phyloP scores from a whole-genome alignment of 2,888 invertebrate genomes.

The Ichneumoninae sp. region DNA sequence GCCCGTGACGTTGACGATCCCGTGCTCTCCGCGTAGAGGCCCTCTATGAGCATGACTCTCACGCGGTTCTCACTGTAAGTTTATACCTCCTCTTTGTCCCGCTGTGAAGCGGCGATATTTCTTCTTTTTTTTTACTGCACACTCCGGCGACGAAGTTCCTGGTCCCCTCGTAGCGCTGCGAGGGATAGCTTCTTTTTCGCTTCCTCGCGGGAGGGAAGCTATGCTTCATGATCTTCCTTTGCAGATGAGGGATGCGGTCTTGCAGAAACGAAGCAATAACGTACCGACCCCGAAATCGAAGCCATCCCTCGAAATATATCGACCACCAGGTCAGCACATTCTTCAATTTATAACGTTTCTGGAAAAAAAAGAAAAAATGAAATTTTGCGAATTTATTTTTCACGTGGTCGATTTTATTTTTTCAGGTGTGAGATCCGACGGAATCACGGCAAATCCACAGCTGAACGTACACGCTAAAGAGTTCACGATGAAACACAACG shows the following conservation, averaged over 20 bases:
- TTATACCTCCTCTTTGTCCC: slow-evolving; percentile 19
- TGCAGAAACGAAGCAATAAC: slow-evolving; percentile 91
- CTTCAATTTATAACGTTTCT: slow-evolving; percentile 8
- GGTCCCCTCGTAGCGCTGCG: neutral
- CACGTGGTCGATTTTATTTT: slow-evolving; percentile 12
- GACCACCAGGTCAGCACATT: slow-evolving; percentile 91
- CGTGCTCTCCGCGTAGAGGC: slow-evolving; percentile 48
- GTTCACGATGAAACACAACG: slow-evolving; percentile 92
- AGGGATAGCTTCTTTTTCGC: neutral
- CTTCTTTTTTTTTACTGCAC: neutral
- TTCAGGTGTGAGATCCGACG: slow-evolving; percentile 88
- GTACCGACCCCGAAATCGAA: slow-evolving; percentile 89
- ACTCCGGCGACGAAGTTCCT: neutral
- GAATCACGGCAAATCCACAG: slow-evolving; percentile 87
- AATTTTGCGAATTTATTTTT: neutral
- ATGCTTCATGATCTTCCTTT: slow-evolving; percentile 61
- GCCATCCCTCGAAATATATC: slow-evolving; percentile 94
- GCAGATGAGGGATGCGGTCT: slow-evolving; percentile 87
- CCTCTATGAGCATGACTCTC: slow-evolving; percentile 77
- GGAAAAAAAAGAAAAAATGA: neutral
- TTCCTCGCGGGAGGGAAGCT: neutral
- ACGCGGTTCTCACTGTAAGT: slow-evolving; percentile 80
- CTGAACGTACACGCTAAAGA: slow-evolving; percentile 96
- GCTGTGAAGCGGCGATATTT: neutral
- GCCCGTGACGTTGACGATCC: slow-evolving; percentile 43